phyloP scores from a whole-genome alignment of 1,140 invertebrate genomes.

The Papilio dardanus region DNA sequence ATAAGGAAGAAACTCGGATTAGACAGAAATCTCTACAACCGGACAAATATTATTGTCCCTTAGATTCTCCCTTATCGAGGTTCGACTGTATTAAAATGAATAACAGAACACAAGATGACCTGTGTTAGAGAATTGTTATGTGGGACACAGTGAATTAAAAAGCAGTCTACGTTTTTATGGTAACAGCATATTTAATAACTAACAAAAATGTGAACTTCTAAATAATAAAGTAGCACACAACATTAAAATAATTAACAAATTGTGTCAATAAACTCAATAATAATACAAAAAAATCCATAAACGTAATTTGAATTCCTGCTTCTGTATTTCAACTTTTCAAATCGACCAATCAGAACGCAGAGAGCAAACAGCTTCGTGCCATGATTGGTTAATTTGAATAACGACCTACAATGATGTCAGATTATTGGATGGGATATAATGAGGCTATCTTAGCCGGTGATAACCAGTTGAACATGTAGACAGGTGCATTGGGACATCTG shows the following conservation, averaged over 20 bases:
- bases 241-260: not conserved
- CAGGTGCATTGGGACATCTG: not conserved
- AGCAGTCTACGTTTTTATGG: too few relatives aligned
- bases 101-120: too few relatives aligned
- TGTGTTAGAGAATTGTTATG: too few relatives aligned
- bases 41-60: too few relatives aligned
- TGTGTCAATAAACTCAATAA: not conserved
- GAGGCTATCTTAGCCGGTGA: not conserved
- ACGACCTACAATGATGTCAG: not conserved
- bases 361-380: not conserved
- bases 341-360: not conserved
- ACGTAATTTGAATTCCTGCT: not conserved
- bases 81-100: too few relatives aligned
- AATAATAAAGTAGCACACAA: not conserved
- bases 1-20: too few relatives aligned
- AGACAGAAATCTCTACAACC: too few relatives aligned
- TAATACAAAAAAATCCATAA: not conserved
- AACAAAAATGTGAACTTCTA: not conserved
- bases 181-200: too few relatives aligned
- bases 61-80: too few relatives aligned
- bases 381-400: not conserved
- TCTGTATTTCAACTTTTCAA: not conserved
- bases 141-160: too few relatives aligned
- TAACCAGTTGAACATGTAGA: constrained; percentile 8
- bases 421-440: not conserved